A percentile compares a stretch with the other conserved stretches of the same genome.
Evolutionary conservation across 2,113 vertebrate species (phyloP).

Genomic region (Nyctereutes procyonoides): DNA sequence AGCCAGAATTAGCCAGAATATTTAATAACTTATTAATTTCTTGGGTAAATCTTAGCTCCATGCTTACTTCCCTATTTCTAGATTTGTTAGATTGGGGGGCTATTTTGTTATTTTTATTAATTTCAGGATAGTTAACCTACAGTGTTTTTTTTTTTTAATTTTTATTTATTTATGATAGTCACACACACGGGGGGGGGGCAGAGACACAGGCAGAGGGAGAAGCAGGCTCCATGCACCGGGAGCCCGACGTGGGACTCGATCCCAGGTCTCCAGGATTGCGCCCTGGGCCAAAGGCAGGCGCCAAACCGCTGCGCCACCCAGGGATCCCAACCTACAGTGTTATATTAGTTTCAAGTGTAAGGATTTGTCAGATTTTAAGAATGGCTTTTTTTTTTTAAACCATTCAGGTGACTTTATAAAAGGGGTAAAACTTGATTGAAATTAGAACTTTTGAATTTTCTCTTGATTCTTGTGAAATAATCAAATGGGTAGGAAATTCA

Average conservation of each 20-base stretch:
- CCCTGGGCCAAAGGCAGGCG: no score
- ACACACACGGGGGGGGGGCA: no score
- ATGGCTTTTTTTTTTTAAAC: background rate
- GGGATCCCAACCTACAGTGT: background rate
- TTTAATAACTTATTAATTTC: background rate
- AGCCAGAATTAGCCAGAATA: background rate
- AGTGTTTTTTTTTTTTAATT: no score
- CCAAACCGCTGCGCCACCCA: no score
- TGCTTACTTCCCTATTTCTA: background rate
- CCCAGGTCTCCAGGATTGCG: no score
- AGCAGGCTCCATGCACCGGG: no score
- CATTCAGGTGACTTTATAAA: background rate
- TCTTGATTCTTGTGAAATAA: slow-evolving; percentile 52
- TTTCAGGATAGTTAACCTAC: background rate
- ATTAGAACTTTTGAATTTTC: background rate
- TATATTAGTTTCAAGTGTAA: background rate
- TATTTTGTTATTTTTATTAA: background rate
- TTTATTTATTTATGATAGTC: no score
- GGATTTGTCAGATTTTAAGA: background rate
- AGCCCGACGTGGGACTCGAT: no score
- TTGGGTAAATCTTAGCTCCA: slow-evolving; percentile 12
- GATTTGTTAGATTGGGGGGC: background rate
- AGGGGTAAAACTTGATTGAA: background rate
- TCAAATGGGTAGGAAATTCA: slow-evolving; percentile 1
- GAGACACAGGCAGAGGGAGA: no score